Evolutionary conservation across 2,888 invertebrate species (phyloP), one percentile per base, ranked within the genome.

Genomic region (Notodonta ziczac): DNA sequence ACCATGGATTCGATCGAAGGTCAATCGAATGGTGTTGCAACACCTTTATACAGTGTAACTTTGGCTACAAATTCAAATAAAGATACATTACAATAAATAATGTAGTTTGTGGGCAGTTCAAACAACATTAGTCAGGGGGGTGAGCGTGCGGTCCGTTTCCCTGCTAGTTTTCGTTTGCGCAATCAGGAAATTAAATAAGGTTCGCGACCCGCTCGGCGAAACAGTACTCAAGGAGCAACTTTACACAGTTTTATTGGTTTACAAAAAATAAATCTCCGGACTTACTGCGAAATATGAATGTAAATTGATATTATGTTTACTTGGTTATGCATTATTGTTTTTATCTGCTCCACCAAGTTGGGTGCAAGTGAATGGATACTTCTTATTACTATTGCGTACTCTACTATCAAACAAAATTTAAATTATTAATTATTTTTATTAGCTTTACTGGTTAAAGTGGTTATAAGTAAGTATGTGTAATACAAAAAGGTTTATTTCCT

Each of bases 161-260:
- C 60, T 63, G 65, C 72, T 78, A 83, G 84, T 84, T 84, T 84
- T 83, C 80, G 83, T 84, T 81, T 79, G 79, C 80, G 78, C 84
- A 85, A 86, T 85, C 87, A 84, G 84, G 82, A 86, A 87, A 88
- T 88, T 84, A 86, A 85, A 86, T 86, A 84, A 87, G 86, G 79
- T 86, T 84, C 75, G 69, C 70, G 71, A 74, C 57, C 62, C 68
- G 68, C 60, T 60, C 53, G 51, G 56, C 62, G 69, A 67, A 65
- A 61, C 64, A 65, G 57, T 42, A 46, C 72, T 68, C 62, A 58
- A 60, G 54, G 56, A 63, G 52, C 42, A 70, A 73, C 65, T 72
- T 71, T 61, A 44, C 32, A 70, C 32, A 70, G 53, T 63, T 40
- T 57, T 66, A 60, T 57, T 58, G 63, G 70, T 68, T 60, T 50